phyloP scores from a whole-genome alignment of 2,797 vertebrate genomes.

The Sardinella longiceps region DNA sequence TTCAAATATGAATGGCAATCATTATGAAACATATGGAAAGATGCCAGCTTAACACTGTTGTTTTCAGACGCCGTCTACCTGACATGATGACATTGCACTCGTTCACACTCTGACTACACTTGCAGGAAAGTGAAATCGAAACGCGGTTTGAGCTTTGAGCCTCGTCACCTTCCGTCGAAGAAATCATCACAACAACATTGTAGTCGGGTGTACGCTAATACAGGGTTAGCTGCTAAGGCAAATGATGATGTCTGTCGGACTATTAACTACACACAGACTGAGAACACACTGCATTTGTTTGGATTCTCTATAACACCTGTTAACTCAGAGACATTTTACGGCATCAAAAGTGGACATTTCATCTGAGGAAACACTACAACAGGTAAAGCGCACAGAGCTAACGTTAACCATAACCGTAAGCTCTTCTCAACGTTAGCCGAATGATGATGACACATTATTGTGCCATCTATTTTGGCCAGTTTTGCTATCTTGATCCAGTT shows the following conservation, averaged over 20 bases:
- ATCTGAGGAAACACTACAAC: neutral
- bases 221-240: neutral
- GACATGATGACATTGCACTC: neutral
- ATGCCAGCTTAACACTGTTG: neutral
- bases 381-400: neutral
- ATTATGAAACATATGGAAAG: neutral
- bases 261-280: neutral
- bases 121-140: slow-evolving; percentile 31
- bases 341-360: neutral
- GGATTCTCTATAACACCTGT: neutral
- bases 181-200: slow-evolving; percentile 41
- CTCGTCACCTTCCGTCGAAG: slow-evolving; percentile 27
- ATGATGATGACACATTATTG: neutral
- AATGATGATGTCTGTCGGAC: neutral
- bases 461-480: neutral
- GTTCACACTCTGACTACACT: neutral
- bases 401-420: too few species aligned
- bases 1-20: neutral
- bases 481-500: neutral
- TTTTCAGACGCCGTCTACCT: neutral
- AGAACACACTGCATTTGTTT: neutral
- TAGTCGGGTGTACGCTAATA: slow-evolving; percentile 9
- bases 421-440: neutral
- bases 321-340: neutral
- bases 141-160: slow-evolving; percentile 33